Evolutionary conservation across 2,888 invertebrate genomes (phyloP).

Genomic region (Drosophila picticornis): DNA sequence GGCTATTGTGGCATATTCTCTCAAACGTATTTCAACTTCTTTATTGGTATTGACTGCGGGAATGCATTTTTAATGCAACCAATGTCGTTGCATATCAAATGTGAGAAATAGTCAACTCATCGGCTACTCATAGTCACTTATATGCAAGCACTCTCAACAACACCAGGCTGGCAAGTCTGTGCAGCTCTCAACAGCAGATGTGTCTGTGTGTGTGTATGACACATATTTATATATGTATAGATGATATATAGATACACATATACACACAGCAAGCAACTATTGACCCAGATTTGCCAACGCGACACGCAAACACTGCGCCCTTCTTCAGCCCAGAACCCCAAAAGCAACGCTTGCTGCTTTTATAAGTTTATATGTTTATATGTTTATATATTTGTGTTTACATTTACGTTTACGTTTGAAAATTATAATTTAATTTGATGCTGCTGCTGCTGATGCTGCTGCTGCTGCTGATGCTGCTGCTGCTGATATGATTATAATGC

Average conservation of each 20-base stretch:
- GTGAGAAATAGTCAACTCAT: conserved; percentile 66
- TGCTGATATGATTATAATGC: conserved; percentile 4
- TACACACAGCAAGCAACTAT: conserved; percentile 71
- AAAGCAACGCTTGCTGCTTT: conserved; percentile 1
- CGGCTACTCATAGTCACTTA: conserved; percentile 11
- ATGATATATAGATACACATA: conserved; percentile 42
- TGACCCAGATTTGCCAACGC: conserved; percentile 81
- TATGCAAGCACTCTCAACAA: conserved; percentile 16
- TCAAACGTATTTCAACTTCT: not conserved
- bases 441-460: conserved; percentile 27
- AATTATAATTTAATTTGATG: conserved; percentile 46
- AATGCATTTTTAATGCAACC: conserved; percentile 37
- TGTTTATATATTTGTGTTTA: not conserved
- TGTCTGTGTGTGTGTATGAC: conserved; percentile 23
- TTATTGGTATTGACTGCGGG: conserved; percentile 1
- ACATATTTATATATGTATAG: conserved; percentile 26
- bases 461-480: conserved; percentile 15
- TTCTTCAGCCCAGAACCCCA: not conserved
- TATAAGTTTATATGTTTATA: conserved; percentile 3
- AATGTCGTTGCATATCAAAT: conserved; percentile 71
- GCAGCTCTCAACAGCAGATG: conserved; percentile 11
- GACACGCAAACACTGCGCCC: conserved; percentile 20
- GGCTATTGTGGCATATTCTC: not conserved
- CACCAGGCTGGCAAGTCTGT: not conserved
- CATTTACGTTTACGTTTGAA: conserved; percentile 30